phyloP scores from a whole-genome alignment of 2,113 vertebrate genomes.

The Phainopepla nitens region DNA sequence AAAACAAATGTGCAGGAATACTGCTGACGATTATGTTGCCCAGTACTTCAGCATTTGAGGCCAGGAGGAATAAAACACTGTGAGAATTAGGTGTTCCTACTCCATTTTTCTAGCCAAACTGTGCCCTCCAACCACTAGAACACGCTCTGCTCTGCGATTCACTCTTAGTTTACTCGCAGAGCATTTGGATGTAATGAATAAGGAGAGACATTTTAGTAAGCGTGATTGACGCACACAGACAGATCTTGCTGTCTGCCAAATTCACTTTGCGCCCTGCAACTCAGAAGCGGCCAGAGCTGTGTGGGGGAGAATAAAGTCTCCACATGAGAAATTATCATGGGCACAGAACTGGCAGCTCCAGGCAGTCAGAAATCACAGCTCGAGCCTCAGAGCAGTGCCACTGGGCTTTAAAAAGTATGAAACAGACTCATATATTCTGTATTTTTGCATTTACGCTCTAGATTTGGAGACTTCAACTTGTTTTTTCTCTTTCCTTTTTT shows the following conservation, averaged over 20 bases:
- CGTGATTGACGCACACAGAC: conserved; percentile 10
- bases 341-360: neutral
- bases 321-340: neutral
- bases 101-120: neutral
- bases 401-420: neutral
- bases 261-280: conserved; percentile 7
- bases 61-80: neutral
- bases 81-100: neutral
- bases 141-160: neutral
- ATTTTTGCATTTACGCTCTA: neutral
- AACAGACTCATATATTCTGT: neutral
- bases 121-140: neutral
- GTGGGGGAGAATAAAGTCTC: neutral
- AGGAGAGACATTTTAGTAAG: conserved; percentile 46
- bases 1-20: neutral
- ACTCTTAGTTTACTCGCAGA: conserved; percentile 22
- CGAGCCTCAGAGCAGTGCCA: neutral
- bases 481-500: fast-evolving
- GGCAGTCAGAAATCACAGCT: neutral
- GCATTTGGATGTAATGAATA: conserved; percentile 47
- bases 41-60: neutral
- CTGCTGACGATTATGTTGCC: neutral
- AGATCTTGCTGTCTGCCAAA: conserved; percentile 44
- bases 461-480: neutral
- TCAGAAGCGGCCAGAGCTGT: neutral